Conservation (phyloP, 2,888 invertebrate genomes). For the Copidosoma aretas region DNA sequence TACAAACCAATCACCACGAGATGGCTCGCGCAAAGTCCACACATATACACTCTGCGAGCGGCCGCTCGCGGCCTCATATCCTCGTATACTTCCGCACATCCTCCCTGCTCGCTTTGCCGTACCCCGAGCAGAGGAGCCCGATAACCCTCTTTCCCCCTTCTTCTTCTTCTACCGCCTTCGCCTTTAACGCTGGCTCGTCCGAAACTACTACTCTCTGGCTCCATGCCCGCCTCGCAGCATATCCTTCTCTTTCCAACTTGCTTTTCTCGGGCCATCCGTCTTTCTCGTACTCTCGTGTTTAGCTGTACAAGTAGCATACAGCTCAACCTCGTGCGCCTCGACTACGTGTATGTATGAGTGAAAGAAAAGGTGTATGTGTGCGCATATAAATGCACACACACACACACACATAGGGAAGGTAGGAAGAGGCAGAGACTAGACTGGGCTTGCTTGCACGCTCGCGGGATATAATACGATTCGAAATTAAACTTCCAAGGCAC, state of each 20-base stretch:
- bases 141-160: no score
- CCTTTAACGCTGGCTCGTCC: conserved; percentile 32
- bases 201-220: conserved; percentile 35
- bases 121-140: background rate
- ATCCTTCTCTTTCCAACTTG: conserved; percentile 28
- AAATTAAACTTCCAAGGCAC: conserved; percentile 60
- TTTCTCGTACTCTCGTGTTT: conserved; percentile 28
- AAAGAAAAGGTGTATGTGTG: no score
- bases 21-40: no score
- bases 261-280: conserved; percentile 31
- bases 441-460: conserved; percentile 41
- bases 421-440: background rate
- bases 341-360: no score
- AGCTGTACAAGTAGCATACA: conserved; percentile 12
- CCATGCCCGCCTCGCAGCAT: conserved; percentile 28
- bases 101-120: background rate
- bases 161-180: background rate
- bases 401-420: no score
- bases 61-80: conserved; percentile 42
- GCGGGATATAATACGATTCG: conserved; percentile 58
- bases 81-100: background rate
- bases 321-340: conserved; percentile 26
- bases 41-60: background rate
- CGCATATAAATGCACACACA: no score
- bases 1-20: no score